These are phyloP conservation scores for Chaetodon auriga DNA, from an alignment of 2,113 vertebrate species.

Conservation along the genomic window DNA sequence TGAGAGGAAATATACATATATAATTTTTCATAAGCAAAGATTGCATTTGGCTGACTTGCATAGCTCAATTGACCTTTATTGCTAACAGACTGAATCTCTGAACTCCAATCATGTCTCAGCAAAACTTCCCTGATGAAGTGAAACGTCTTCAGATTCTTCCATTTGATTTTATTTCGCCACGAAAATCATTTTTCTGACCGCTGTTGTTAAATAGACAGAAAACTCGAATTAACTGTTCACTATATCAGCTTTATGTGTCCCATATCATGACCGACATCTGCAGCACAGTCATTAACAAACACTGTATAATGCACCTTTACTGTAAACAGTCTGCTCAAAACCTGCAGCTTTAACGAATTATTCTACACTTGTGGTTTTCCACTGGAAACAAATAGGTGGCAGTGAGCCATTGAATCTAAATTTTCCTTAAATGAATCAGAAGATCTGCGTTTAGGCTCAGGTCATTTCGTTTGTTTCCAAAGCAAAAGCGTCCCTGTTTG, in stretches of 20 bases:
- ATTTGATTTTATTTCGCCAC: constrained; percentile 2
- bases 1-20: constrained; percentile 49
- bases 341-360: constrained; percentile 6
- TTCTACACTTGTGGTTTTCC: constrained; percentile 3
- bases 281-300: constrained; percentile 9
- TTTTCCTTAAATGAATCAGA: neutral
- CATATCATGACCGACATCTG: neutral
- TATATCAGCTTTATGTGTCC: neutral
- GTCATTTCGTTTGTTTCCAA: neutral
- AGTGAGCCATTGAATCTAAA: neutral
- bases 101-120: constrained; percentile 59
- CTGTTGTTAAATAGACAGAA: constrained; percentile 25
- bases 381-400: neutral
- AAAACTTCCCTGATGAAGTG: constrained; percentile 59
- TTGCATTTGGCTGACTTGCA: constrained; percentile 80
- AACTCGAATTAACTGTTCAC: constrained; percentile 4
- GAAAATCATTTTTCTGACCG: neutral
- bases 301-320: neutral
- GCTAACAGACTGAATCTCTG: constrained; percentile 67
- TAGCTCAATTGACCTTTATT: constrained; percentile 81
- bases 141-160: constrained; percentile 28
- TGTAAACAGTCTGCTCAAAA: neutral
- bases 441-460: neutral
- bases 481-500: neutral
- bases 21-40: constrained; percentile 57